phyloP scores from a whole-genome alignment of 2,113 vertebrate species.

The Pelecanus crispus region DNA sequence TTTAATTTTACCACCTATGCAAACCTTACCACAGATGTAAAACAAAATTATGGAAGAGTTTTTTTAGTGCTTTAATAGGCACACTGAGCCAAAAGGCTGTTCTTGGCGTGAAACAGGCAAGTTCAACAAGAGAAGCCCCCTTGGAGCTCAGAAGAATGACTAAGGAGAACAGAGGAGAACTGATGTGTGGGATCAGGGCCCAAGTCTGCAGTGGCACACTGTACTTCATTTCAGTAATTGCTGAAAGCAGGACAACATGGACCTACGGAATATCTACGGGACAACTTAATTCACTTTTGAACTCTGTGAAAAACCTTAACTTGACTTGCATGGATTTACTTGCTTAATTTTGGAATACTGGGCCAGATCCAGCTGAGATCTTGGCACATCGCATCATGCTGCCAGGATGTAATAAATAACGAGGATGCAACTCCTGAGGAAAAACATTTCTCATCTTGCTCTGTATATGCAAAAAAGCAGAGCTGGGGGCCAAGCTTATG shows the following conservation, averaged over 20 bases:
- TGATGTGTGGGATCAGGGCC: not conserved
- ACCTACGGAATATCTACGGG: not conserved
- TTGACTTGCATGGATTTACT: constrained; percentile 5
- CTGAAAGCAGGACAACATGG: not conserved
- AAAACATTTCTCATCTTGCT: not conserved
- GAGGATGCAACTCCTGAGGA: not conserved
- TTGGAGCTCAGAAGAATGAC: not conserved
- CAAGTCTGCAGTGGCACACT: not conserved
- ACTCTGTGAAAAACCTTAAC: not conserved
- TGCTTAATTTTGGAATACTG: constrained; percentile 7
- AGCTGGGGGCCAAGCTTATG: not conserved
- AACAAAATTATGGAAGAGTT: not conserved
- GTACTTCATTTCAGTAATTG: not conserved
- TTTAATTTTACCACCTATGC: not conserved
- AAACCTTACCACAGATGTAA: not conserved
- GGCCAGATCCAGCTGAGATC: not conserved
- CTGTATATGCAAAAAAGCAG: not conserved
- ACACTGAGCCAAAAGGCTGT: not conserved
- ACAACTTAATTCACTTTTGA: not conserved
- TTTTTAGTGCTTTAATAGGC: not conserved
- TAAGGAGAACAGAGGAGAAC: not conserved
- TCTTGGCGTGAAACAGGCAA: not conserved
- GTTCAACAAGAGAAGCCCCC: not conserved
- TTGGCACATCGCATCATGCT: not conserved
- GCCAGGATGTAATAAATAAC: not conserved